phyloP scores from a whole-genome alignment of 2,888 invertebrate genomes.

The Ditylenchus weischeri region DNA sequence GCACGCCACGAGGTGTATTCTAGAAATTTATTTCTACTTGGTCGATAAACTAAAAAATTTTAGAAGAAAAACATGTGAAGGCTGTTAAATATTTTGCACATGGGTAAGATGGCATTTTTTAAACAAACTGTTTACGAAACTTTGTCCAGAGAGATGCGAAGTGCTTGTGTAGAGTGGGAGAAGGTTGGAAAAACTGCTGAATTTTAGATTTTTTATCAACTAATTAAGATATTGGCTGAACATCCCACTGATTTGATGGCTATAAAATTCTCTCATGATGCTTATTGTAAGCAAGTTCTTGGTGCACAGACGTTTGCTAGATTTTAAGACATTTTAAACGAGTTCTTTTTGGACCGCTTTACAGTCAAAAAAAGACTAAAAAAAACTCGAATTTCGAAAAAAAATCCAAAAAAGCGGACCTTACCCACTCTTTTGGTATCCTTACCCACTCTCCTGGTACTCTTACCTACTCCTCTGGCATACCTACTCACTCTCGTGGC shows the following conservation, averaged over 20 bases:
- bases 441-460: too few species aligned
- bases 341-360: too few species aligned
- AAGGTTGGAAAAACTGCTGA: conserved; percentile 24
- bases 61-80: conserved; percentile 60
- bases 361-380: too few species aligned
- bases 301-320: not conserved
- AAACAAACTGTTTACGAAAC: not conserved
- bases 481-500: too few species aligned
- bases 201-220: too few species aligned
- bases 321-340: conserved; percentile 9
- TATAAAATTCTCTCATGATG: conserved; percentile 62
- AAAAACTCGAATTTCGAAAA: too few species aligned
- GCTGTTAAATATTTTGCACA: conserved; percentile 61
- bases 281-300: conserved; percentile 48
- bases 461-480: too few species aligned
- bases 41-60: too few species aligned
- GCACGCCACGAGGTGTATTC: conserved; percentile 43
- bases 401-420: too few species aligned
- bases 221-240: conserved; percentile 58
- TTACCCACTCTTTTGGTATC: too few species aligned
- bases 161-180: conserved; percentile 62
- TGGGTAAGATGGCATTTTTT: conserved; percentile 53
- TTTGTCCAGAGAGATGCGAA: conserved; percentile 51
- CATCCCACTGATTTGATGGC: conserved; percentile 63
- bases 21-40: too few species aligned